A percentile compares a stretch with the other conserved stretches of the same genome.
Evolutionary conservation across 2,888 invertebrate genomes (phyloP).

Genomic region (Drosophila cracens): DNA sequence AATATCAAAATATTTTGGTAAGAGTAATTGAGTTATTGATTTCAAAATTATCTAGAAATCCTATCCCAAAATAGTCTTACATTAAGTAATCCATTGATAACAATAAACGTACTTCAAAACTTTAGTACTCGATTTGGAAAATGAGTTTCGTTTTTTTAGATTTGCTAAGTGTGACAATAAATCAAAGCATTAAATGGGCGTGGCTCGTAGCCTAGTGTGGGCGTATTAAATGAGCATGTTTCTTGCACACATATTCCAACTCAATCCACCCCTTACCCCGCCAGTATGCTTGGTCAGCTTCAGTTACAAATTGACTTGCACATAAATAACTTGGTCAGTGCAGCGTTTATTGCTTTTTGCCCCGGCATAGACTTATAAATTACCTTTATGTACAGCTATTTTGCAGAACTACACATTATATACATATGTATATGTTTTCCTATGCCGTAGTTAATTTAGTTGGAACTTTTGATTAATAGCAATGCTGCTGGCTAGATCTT

Average conservation of each 20-base stretch:
- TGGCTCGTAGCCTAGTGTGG: slow-evolving; percentile 26
- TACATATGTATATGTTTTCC: background rate
- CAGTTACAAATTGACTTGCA: slow-evolving; percentile 70
- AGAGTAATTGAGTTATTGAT: background rate
- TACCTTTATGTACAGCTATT: slow-evolving; percentile 21
- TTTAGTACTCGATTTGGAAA: background rate
- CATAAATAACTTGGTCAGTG: slow-evolving; percentile 63
- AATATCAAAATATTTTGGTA: background rate
- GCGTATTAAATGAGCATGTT: slow-evolving; percentile 19
- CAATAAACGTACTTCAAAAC: background rate
- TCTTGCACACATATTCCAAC: slow-evolving; percentile 29
- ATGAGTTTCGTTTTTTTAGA: background rate
- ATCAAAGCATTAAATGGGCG: slow-evolving; percentile 79
- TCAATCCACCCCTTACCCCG: no score
- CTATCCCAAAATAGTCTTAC: rapidly evolving
- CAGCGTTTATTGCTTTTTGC: slow-evolving; percentile 40
- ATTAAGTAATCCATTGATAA: background rate
- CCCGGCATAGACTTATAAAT: slow-evolving; percentile 48
- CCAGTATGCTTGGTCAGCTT: slow-evolving; percentile 27
- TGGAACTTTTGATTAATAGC: slow-evolving; percentile 45
- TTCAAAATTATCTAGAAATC: background rate
- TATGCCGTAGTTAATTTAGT: slow-evolving; percentile 38
- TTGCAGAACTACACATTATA: background rate
- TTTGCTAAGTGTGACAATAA: slow-evolving; percentile 44
- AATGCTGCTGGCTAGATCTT: slow-evolving; percentile 4